These are phyloP conservation scores for Squalus acanthias DNA, from an alignment of 2,797 vertebrate species.

Conservation along the genomic window DNA sequence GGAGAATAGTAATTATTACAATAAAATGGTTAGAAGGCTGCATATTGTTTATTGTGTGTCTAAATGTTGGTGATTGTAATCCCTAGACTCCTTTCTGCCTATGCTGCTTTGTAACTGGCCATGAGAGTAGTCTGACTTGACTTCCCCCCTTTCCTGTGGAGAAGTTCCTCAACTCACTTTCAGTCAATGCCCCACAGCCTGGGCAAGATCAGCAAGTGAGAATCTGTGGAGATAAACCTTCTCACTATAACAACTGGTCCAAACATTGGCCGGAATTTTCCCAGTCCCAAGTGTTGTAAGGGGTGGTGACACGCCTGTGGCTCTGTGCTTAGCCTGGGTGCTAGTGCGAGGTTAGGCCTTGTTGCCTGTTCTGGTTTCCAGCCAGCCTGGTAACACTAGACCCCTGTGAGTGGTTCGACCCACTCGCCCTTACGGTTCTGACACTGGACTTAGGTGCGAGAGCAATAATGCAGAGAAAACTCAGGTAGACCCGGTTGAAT, in stretches of 20 bases:
- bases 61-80: neutral
- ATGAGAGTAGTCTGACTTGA: neutral
- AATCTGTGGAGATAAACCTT: neutral
- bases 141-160: neutral
- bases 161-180: neutral
- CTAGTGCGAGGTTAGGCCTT: no score
- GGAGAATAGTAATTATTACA: neutral
- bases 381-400: no score
- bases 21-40: neutral
- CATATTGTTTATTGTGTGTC: neutral
- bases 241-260: neutral
- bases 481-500: no score
- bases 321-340: no score
- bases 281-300: no score
- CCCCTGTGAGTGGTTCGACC: no score
- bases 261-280: no score
- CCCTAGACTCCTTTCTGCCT: neutral
- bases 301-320: no score
- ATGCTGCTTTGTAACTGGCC: neutral
- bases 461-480: no score
- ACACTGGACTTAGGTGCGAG: no score
- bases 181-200: neutral
- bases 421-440: no score
- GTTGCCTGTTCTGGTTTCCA: no score
- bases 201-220: neutral